Evolutionary conservation across 2,888 invertebrate genomes (phyloP).

Genomic region (Peribatodes rhomboidaria): DNA sequence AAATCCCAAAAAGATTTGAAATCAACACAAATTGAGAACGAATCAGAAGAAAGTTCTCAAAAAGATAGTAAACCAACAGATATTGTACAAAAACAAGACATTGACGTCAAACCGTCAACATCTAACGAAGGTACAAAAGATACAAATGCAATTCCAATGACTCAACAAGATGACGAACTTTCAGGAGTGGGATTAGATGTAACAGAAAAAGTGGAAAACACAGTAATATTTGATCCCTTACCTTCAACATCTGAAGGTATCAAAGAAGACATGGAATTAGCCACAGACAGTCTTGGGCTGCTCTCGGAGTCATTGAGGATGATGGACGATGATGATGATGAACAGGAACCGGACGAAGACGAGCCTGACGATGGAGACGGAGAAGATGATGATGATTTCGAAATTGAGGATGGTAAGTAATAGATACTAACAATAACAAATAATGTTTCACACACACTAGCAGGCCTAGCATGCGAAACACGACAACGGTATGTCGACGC

Average conservation of each 20-base stretch:
- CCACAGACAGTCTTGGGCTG: conserved; percentile 71
- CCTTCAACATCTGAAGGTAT: conserved; percentile 37
- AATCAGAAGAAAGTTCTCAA: conserved; percentile 5
- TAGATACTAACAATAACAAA: neutral
- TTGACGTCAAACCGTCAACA: conserved; percentile 6
- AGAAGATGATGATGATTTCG: conserved; percentile 57
- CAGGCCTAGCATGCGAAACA: no score
- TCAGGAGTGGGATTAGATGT: neutral
- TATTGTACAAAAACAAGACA: conserved; percentile 21
- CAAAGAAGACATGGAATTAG: conserved; percentile 58
- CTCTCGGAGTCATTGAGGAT: conserved; percentile 74
- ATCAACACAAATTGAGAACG: neutral
- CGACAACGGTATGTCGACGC: no score
- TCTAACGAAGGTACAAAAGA: conserved; percentile 2
- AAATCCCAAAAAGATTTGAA: neutral
- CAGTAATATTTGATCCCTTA: conserved; percentile 7
- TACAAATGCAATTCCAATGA: neutral
- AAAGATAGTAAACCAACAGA: conserved; percentile 38
- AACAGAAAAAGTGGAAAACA: conserved; percentile 33
- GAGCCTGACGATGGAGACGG: conserved; percentile 65
- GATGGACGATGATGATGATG: conserved; percentile 70
- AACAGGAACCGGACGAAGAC: conserved; percentile 66
- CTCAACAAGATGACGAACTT: neutral
- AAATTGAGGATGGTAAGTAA: conserved; percentile 58
- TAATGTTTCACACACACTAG: no score